phyloP scores from a whole-genome alignment of 2,888 invertebrate genomes.

The Folsomia candida region DNA sequence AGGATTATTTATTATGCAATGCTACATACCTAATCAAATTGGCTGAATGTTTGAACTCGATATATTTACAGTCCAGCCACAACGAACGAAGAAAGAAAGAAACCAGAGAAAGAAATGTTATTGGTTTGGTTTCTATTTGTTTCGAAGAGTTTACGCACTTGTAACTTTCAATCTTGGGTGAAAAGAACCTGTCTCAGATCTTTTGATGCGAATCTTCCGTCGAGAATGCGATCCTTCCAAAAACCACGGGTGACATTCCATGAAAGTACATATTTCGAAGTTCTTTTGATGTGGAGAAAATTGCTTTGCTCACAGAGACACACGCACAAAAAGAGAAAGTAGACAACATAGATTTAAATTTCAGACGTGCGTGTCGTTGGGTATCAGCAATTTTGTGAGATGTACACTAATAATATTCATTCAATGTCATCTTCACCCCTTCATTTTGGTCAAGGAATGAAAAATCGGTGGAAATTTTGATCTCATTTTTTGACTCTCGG shows the following conservation, averaged over 20 bases:
- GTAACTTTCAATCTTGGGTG: neutral
- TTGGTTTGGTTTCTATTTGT: too few relatives aligned
- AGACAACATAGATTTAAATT: slow-evolving; percentile 13
- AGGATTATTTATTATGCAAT: neutral
- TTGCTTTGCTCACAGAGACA: slow-evolving; percentile 8
- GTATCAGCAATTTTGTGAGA: too few relatives aligned
- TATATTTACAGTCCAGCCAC: too few relatives aligned
- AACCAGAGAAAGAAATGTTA: neutral
- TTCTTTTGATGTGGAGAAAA: slow-evolving; percentile 19
- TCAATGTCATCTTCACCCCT: too few relatives aligned
- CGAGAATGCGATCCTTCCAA: neutral
- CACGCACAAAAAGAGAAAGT: neutral
- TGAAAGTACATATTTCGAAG: slow-evolving; percentile 10
- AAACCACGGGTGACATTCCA: slow-evolving; percentile 4
- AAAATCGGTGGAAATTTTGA: too few relatives aligned
- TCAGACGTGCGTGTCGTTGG: neutral
- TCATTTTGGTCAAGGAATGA: too few relatives aligned
- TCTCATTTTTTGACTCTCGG: too few relatives aligned
- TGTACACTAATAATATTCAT: too few relatives aligned
- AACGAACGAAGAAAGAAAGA: neutral
- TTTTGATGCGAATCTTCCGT: neutral
- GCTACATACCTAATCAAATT: too few relatives aligned
- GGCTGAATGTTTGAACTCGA: too few relatives aligned
- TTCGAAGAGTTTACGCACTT: neutral
- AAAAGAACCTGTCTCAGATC: too few relatives aligned